Evolutionary conservation across 2,797 vertebrate genomes (phyloP), one percentile per base, ranked within the genome.

Genomic region (Hydrophis major): DNA sequence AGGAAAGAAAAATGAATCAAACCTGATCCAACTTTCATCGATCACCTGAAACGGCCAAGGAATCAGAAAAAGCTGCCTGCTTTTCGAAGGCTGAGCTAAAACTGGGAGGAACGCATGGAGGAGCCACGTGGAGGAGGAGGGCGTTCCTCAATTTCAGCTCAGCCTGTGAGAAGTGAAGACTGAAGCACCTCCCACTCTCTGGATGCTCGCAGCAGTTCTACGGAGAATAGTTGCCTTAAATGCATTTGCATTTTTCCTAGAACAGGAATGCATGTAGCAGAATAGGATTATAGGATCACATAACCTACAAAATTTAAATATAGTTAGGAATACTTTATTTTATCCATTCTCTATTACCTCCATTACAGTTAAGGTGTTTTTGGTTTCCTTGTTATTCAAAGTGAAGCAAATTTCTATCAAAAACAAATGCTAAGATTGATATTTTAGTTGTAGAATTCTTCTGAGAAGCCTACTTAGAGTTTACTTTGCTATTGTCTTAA

Each of bases 201-300:
- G 32, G 32, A 32, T 32, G 32, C 32, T 32, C 32, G 32, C 32
- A 32, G 32, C 32, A 32, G 32, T 32, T 32, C 32, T 32, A 32
- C 32, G 32, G 32, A 32, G 32, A 32, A 32, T 25, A 60, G 7
- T 18, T 87, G 56, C 2, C 61, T 86, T 2, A 0, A 0, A 2
- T 20, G 10, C n/a, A n/a, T 93, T 28, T 27, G 89, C 28, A 5
- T 7, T 20, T 32, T 16, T 28, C 47, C 42, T 25, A 53, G 18
- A 32, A 69, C 20, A 61, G 37, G 55, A 88, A 20, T 66, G 27
- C 4, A 74, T 74, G 16, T 16, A 74, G n/a, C 69, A 74, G 69
- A 37, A 74, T 74, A 18, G 69, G 66, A 66, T 66, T 28, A 66
- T 66, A 66, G 12, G n/a, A 37, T 74, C n/a, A 74, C 32, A 74